A percentile compares a stretch with the other conserved stretches of the same genome.
Conservation (phyloP, 1,140 invertebrate genomes). For the Heliothis virescens region DNA sequence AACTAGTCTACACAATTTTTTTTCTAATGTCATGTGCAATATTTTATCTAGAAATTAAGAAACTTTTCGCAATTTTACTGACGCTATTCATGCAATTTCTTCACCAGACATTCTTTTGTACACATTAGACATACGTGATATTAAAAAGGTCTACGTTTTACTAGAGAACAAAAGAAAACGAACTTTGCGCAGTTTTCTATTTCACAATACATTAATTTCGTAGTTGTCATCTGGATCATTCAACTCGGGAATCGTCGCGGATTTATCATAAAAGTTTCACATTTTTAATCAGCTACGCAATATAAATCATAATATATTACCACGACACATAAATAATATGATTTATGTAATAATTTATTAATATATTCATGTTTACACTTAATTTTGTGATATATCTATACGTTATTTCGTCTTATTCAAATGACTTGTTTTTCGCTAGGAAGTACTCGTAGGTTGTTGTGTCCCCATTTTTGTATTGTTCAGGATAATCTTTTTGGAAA, state of each 20-base stretch:
- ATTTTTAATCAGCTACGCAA: background rate
- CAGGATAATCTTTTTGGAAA: background rate
- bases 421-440: slow-evolving; percentile 22
- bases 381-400: background rate
- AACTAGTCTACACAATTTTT: too few species aligned
- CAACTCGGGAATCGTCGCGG: background rate
- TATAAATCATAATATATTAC: slow-evolving; percentile 5
- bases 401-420: slow-evolving; percentile 3
- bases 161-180: too few species aligned
- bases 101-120: background rate
- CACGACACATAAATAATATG: background rate
- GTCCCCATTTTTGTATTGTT: slow-evolving; percentile 1
- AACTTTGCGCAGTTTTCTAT: background rate
- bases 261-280: background rate
- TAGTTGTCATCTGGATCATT: background rate
- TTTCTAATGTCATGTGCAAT: background rate
- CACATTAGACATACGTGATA: too few species aligned
- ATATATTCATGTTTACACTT: background rate
- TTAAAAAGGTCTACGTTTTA: background rate
- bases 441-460: slow-evolving; percentile 14
- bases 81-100: slow-evolving; percentile 7
- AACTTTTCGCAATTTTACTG: background rate
- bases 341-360: background rate
- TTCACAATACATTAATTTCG: background rate
- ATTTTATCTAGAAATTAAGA: background rate